Percentiles rank a stretch among this genome's conserved stretches.
phyloP scores from a whole-genome alignment of 2,797 vertebrate genomes.

The Pitangus sulphuratus region DNA sequence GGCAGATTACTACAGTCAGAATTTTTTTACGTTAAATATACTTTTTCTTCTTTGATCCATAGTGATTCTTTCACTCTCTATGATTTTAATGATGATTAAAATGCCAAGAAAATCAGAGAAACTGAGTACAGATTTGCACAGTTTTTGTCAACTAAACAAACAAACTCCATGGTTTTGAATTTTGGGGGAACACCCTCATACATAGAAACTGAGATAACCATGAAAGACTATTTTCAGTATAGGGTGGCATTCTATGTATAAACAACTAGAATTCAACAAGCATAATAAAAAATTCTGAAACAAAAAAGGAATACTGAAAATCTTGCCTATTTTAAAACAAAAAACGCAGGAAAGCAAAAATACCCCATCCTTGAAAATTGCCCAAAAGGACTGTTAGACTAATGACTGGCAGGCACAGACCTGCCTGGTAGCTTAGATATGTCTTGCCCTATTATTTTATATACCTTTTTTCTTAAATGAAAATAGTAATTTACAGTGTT shows the following conservation, averaged over 20 bases:
- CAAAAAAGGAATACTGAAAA: background rate
- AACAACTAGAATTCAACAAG: background rate
- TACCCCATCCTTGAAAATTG: constrained; percentile 27
- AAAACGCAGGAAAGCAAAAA: background rate
- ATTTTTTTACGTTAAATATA: background rate
- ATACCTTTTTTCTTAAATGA: constrained; percentile 40
- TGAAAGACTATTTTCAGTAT: background rate
- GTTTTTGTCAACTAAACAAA: constrained; percentile 49
- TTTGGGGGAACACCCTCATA: background rate
- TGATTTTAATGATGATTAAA: background rate
- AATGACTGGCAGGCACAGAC: constrained; percentile 59
- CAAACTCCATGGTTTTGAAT: constrained; percentile 8
- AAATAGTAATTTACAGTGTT: constrained; percentile 72
- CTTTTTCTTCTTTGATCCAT: background rate
- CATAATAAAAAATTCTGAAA: constrained; percentile 29
- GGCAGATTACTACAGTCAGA: constrained; percentile 18
- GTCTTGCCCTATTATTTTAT: constrained; percentile 64
- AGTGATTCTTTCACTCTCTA: constrained; percentile 20
- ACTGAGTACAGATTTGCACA: constrained; percentile 47
- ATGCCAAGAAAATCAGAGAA: constrained; percentile 54
- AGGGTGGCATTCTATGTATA: background rate
- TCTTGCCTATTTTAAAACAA: background rate
- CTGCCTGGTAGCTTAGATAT: constrained; percentile 39
- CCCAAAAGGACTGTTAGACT: constrained; percentile 6
- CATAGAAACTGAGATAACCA: background rate